Conservation (phyloP, 2,888 invertebrate species). For the Andrena haemorrhoa region DNA sequence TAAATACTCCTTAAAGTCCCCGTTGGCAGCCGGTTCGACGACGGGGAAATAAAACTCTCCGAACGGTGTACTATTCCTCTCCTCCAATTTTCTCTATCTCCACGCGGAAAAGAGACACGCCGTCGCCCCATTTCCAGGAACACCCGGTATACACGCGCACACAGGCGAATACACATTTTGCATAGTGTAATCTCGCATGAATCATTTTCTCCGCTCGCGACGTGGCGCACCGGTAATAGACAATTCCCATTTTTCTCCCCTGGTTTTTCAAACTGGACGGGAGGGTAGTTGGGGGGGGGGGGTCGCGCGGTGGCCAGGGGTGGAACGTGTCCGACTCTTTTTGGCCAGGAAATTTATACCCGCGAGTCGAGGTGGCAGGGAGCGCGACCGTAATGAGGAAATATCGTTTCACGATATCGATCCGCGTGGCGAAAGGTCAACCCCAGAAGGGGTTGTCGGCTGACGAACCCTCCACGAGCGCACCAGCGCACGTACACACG, state of each 20-base stretch:
- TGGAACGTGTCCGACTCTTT: slow-evolving; percentile 30
- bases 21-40: no score
- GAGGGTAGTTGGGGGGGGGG: neutral
- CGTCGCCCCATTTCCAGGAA: no score
- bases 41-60: no score
- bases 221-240: slow-evolving; percentile 45
- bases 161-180: neutral
- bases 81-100: no score
- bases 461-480: slow-evolving; percentile 54
- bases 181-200: slow-evolving; percentile 44
- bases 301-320: neutral
- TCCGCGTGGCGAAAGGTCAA: slow-evolving; percentile 71
- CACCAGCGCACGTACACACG: slow-evolving; percentile 15
- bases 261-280: neutral
- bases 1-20: no score
- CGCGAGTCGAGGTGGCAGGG: slow-evolving; percentile 55
- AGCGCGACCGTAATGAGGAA: slow-evolving; percentile 69
- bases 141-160: neutral
- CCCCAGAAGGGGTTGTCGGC: slow-evolving; percentile 68
- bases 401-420: slow-evolving; percentile 73
- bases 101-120: no score
- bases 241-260: slow-evolving; percentile 42
- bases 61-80: no score
- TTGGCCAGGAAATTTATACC: slow-evolving; percentile 60
- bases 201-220: slow-evolving; percentile 46